Base-by-base conservation (phyloP, 1,140 invertebrate genomes). In the Pseudachorutes palmiensis region DNA sequence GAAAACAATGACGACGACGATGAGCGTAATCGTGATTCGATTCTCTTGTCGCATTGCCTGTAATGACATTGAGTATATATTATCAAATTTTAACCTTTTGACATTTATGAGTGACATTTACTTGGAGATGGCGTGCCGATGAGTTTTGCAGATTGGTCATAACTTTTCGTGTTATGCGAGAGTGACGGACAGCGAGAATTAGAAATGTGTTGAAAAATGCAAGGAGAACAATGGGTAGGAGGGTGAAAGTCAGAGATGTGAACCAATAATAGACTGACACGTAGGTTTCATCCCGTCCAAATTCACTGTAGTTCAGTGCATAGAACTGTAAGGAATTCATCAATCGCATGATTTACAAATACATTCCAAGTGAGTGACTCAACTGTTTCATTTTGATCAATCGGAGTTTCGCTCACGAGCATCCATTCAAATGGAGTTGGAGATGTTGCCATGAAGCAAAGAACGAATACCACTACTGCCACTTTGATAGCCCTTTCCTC, bases 141-240 rank as follows among this genome's bases (percentile, higher is more conserved):
- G 33, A 62, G 33, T 62, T 62, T 16, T 2, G 19, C 19, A 36
- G 30, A 58, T 58, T 36, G 1, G 45, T 64, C 45, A 64, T 64
- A 14, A 36, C 61, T 16, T 41, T 62, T 33, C 31, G 14, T 41
- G 30, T 41, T 2, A 24, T 62, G 2, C 61, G 33, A 5, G 61
- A 62, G 16, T 62, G 3, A 9, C 61, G 5, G 1, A 89, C 86
- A 12, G 87, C 82, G 64, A 80, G 77, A 14, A 90, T 83, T 16
- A 90, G 80, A 69, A 89, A 84, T 61, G 82, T 83, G 77, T 90
- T 90, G 75, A 90, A 88, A n/a, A 86, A 81, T 12, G 83, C 81
- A 64, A 90, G 77, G 1, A 89, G 76, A 1, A 84, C 69, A 1
- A 90, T 77, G 0, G 88, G 88, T 19, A 89, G 69, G 24, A 88